phyloP scores from a whole-genome alignment of 1,140 invertebrate species.

The Bombus pyrosoma region DNA sequence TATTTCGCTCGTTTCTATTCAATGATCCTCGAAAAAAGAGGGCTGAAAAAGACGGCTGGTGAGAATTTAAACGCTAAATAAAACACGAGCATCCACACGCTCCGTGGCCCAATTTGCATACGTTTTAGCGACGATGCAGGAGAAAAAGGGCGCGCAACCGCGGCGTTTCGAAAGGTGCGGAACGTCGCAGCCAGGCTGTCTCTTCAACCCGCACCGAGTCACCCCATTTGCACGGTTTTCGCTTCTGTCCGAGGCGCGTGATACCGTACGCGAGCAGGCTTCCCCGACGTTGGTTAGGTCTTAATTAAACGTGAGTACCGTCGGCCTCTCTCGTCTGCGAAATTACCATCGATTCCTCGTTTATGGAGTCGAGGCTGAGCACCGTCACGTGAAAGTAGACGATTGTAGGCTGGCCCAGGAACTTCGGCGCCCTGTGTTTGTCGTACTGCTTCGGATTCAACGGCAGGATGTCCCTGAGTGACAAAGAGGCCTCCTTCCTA shows the following conservation, averaged over 20 bases:
- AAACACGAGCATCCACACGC: neutral
- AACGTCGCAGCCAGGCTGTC: neutral
- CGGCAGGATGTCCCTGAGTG: slow-evolving; percentile 91
- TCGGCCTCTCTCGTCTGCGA: slow-evolving; percentile 9
- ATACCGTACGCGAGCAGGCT: neutral
- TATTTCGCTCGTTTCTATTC: neutral
- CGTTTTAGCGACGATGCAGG: neutral
- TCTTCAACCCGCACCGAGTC: neutral
- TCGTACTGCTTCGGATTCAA: slow-evolving; percentile 93
- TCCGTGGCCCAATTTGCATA: slow-evolving; percentile 13
- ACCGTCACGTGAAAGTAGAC: slow-evolving; percentile 96
- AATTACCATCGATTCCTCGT: slow-evolving; percentile 95
- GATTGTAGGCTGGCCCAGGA: slow-evolving; percentile 91
- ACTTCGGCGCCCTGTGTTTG: slow-evolving; percentile 94
- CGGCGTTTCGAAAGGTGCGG: neutral
- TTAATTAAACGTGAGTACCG: slow-evolving; percentile 20
- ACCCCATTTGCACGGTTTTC: slow-evolving; percentile 2
- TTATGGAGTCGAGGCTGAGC: slow-evolving; percentile 93
- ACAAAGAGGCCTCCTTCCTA: slow-evolving; percentile 83
- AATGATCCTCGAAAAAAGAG: neutral
- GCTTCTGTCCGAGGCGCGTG: neutral
- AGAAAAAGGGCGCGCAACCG: neutral
- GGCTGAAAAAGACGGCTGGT: no score
- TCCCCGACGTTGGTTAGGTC: neutral
- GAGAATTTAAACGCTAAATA: neutral